These are phyloP conservation scores for Phaedon cochleariae DNA, from an alignment of 2,888 invertebrate species.

Conservation along the genomic window DNA sequence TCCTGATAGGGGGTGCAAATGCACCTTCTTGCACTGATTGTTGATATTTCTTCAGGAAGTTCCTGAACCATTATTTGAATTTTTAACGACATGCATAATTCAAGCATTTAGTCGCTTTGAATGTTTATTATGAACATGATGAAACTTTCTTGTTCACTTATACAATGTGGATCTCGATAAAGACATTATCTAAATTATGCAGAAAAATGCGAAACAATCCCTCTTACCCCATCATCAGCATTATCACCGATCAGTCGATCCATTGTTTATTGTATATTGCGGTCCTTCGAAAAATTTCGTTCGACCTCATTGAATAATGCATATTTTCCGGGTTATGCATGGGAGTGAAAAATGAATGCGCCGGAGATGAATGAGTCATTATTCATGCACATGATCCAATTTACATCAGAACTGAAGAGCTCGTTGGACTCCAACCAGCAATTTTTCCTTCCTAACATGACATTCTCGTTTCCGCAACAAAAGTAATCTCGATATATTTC, in stretches of 20 bases:
- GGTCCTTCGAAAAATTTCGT: neutral
- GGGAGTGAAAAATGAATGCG: conserved; percentile 14
- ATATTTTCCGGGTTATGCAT: conserved; percentile 14
- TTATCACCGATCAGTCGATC: neutral
- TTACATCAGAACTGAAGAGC: conserved; percentile 20
- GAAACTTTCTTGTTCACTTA: conserved; percentile 1
- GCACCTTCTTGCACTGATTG: no score
- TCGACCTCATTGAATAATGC: conserved; percentile 12
- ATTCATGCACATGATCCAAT: conserved; percentile 25
- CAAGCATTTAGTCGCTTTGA: neutral
- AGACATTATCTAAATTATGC: conserved; percentile 17
- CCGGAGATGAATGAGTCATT: conserved; percentile 20
- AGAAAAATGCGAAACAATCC: conserved; percentile 7
- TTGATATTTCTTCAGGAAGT: no score
- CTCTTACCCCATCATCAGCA: conserved; percentile 12
- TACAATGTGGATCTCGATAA: conserved; percentile 7
- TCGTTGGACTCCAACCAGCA: neutral
- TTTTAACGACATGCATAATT: no score
- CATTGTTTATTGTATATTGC: conserved; percentile 9
- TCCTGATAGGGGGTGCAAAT: no score
- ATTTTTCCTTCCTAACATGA: neutral
- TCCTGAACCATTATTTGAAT: no score
- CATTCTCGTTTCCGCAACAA: neutral
- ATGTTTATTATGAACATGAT: neutral
- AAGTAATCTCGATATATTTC: neutral